Percentiles rank a stretch among this genome's conserved stretches.
Conservation (phyloP, 2,797 vertebrate genomes). For the Chloroceryle inda region DNA sequence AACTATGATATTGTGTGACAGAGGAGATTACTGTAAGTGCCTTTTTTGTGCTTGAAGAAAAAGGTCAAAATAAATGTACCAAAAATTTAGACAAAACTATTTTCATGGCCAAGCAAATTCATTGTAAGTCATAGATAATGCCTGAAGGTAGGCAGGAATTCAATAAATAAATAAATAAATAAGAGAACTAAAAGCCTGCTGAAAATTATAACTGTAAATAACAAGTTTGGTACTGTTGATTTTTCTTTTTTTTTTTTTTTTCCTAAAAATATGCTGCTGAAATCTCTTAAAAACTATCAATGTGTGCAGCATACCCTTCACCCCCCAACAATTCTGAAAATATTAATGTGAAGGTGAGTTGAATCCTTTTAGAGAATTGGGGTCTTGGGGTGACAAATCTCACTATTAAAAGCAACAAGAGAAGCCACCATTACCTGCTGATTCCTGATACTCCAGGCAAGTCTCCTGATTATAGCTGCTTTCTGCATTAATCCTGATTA, state of each 20-base stretch:
- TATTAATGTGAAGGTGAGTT: neutral
- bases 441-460: neutral
- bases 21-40: neutral
- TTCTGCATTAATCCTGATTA: neutral
- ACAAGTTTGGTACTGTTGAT: neutral
- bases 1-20: neutral
- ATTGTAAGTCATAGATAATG: neutral
- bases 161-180: neutral
- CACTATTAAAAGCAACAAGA: neutral
- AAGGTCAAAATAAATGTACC: neutral
- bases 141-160: neutral
- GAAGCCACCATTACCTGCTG: neutral
- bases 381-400: neutral
- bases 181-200: neutral
- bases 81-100: conserved; percentile 23
- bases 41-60: conserved; percentile 17
- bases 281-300: neutral
- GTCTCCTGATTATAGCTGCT: neutral
- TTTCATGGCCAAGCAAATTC: neutral
- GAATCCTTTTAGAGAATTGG: neutral
- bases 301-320: neutral
- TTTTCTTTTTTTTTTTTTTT: neutral
- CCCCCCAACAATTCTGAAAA: neutral
- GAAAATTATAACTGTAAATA: neutral
- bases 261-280: neutral